Conservation (phyloP, 2,797 vertebrate species). For the Dryobates pubescens region DNA sequence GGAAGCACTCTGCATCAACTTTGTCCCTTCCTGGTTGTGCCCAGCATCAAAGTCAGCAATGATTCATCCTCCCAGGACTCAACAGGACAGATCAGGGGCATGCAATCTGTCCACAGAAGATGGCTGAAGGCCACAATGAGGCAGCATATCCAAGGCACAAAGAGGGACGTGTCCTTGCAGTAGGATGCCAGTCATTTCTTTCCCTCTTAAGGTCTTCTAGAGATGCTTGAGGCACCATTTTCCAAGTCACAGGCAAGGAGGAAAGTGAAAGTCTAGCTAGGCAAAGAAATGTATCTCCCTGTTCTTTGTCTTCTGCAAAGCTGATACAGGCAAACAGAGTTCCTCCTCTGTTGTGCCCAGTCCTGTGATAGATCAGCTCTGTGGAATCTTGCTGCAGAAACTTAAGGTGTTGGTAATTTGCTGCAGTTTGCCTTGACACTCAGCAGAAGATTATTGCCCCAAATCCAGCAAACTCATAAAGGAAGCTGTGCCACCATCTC, state of each 20-base stretch:
- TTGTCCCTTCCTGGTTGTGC: background rate
- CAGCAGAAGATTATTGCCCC: background rate
- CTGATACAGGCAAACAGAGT: background rate
- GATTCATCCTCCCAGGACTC: background rate
- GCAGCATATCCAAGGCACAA: background rate
- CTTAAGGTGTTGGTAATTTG: background rate
- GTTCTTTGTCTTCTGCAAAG: background rate
- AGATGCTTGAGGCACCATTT: background rate
- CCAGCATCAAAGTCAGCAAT: background rate
- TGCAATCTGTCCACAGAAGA: background rate
- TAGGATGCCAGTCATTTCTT: background rate
- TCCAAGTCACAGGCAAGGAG: background rate
- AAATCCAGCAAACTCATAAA: background rate
- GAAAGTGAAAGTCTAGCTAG: background rate
- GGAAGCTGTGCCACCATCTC: background rate
- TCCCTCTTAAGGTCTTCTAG: background rate
- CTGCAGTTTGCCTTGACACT: background rate
- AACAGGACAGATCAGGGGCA: background rate
- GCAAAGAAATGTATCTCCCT: background rate
- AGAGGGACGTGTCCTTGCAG: background rate
- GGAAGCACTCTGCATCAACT: background rate
- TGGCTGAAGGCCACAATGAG: background rate
- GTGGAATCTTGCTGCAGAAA: background rate
- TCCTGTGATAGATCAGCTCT: background rate
- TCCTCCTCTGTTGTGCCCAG: background rate